Base-by-base conservation (phyloP, 2,113 vertebrate species). In the Entelurus aequoreus region DNA sequence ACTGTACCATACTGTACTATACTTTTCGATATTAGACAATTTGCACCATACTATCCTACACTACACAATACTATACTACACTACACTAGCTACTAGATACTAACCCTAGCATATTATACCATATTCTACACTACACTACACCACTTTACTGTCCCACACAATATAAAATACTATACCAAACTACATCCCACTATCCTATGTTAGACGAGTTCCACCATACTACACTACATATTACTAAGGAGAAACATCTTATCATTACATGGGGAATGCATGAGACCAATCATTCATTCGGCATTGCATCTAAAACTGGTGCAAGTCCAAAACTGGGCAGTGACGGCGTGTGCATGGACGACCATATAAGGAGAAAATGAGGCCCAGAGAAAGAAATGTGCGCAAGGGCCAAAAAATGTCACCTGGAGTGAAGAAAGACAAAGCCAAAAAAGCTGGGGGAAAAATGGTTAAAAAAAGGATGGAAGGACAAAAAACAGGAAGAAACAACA, bases 261-360 rank as follows among this genome's bases (percentile, higher is more conserved):
- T 6, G 28, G 51, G 48, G 54, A 79, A 74, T 77, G 75, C 68
- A 66, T 61, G 67, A 42, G 50, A 63, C 75, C 70, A 72, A 75
- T 69, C 75, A 71, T 80, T 79, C 69, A 72, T 65, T 74, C 65
- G 63, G 56, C 57, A 53, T 56, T 75, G 44, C 66, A 68, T 80
- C 77, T 38, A 80, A 79, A 79, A 75, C 73, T 83, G 80, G 78
- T 74, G 55, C 74, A 66, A 65, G 82, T 81, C 82, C 79, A 83
- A 76, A 77, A 78, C 65, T 51, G 48, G 77, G 79, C 57, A 60
- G 75, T 70, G 75, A 78, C 77, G 54, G 66, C 70, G 78, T 84
- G 70, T 76, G 70, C 65, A 72, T 48, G 85, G 42, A 78, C 38
- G 35, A 21, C 86, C 87, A 82, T 87, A 87, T 87, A 89, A 77